Conservation (phyloP, 2,797 vertebrate species). For the Sylvia borin region DNA sequence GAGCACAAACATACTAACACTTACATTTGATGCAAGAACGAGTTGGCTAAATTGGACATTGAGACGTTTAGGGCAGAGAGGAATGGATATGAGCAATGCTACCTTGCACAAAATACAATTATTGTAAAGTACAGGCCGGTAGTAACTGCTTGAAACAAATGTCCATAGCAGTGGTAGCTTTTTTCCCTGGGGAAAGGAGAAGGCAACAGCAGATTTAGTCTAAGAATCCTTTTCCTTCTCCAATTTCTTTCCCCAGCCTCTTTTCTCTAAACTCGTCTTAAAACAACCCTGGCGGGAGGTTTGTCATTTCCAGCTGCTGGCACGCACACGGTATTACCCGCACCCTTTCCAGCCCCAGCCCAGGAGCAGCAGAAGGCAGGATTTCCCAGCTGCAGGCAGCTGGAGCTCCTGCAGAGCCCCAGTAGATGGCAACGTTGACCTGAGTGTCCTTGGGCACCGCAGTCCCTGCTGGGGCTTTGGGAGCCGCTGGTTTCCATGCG, state of each 20-base stretch:
- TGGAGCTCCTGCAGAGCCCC: neutral
- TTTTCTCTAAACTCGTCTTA: neutral
- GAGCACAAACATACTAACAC: neutral
- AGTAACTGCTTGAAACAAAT: neutral
- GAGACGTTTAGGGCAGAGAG: neutral
- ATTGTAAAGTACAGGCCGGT: neutral
- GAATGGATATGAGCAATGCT: neutral
- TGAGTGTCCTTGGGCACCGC: neutral
- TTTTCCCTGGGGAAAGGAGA: neutral
- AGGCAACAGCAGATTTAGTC: neutral
- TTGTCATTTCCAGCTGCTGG: neutral
- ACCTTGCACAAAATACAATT: neutral
- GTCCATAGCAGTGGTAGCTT: accelerated
- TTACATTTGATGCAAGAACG: neutral
- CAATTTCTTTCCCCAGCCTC: neutral
- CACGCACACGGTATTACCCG: accelerated
- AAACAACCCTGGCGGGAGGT: accelerated
- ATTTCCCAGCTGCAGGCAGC: neutral
- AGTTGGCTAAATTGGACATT: neutral
- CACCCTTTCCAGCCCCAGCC: accelerated
- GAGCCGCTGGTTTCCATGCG: accelerated
- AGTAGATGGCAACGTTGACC: slow-evolving; percentile 47
- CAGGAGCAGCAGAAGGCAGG: accelerated
- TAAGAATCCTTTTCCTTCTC: neutral
- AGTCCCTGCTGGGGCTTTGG: accelerated